These are phyloP conservation scores for Furcifer pardalis DNA, from an alignment of 2,797 vertebrate species.

Conservation along the genomic window DNA sequence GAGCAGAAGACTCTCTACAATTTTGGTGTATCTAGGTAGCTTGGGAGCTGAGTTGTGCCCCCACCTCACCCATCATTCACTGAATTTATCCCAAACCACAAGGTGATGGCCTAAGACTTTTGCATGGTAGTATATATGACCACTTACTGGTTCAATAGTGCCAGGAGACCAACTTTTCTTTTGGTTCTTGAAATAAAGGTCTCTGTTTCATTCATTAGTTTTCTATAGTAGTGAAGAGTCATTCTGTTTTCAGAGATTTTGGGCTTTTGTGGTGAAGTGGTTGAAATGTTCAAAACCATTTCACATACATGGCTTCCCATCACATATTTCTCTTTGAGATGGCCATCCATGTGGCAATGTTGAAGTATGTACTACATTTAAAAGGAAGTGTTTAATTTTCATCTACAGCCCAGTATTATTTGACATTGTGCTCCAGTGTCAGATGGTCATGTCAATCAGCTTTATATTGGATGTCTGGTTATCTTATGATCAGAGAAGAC, in stretches of 20 bases:
- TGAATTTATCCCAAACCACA: no score
- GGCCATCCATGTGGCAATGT: not conserved
- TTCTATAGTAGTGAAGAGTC: not conserved
- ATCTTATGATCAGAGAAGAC: not conserved
- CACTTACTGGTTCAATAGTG: not conserved
- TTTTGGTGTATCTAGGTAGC: no score
- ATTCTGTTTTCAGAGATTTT: slow-evolving; percentile 18
- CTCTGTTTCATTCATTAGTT: slow-evolving; percentile 15
- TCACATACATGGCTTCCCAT: not conserved
- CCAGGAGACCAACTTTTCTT: not conserved
- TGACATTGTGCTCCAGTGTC: not conserved
- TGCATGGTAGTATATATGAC: no score
- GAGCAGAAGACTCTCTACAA: no score
- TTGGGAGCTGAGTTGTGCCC: no score
- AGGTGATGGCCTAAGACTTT: no score
- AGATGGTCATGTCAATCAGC: not conserved
- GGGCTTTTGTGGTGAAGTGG: not conserved
- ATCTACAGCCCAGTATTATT: not conserved
- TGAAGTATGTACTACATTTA: not conserved
- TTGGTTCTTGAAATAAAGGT: not conserved
- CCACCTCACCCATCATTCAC: no score
- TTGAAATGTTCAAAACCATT: slow-evolving; percentile 21
- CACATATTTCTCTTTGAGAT: slow-evolving; percentile 1
- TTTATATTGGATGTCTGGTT: no score
- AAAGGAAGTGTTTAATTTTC: not conserved